These are phyloP conservation scores for Athrips mouffetella DNA, from an alignment of 2,888 invertebrate genomes.

Conservation along the genomic window DNA sequence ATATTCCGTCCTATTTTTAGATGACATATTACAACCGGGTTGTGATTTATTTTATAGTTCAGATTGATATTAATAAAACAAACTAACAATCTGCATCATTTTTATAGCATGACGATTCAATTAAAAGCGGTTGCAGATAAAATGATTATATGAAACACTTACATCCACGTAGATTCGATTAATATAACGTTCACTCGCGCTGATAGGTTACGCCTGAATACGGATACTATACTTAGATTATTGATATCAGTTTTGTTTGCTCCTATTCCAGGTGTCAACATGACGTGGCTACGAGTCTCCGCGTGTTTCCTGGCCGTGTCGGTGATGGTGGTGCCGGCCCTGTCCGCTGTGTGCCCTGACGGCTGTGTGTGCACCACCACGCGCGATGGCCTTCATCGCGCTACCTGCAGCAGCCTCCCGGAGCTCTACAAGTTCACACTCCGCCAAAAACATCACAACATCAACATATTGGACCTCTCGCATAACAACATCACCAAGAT, in stretches of 20 bases:
- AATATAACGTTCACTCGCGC: slow-evolving; percentile 29
- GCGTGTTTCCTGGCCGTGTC: slow-evolving; percentile 51
- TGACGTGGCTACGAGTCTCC: slow-evolving; percentile 51
- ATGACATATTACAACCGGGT: slow-evolving; percentile 42
- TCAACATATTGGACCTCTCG: slow-evolving; percentile 80
- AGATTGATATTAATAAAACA: slow-evolving; percentile 12
- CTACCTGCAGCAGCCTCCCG: slow-evolving; percentile 82
- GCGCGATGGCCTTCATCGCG: slow-evolving; percentile 83
- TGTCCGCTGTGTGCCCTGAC: slow-evolving; percentile 70
- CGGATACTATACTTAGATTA: too few relatives aligned
- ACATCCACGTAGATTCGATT: slow-evolving; percentile 34
- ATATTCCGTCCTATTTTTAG: slow-evolving; percentile 54
- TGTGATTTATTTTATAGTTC: slow-evolving; percentile 47
- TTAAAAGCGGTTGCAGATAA: slow-evolving; percentile 34
- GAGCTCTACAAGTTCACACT: slow-evolving; percentile 84
- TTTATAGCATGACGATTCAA: not conserved
- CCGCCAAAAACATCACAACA: slow-evolving; percentile 71
- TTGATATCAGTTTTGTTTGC: slow-evolving; percentile 20
- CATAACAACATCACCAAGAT: slow-evolving; percentile 79
- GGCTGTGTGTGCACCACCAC: slow-evolving; percentile 78
- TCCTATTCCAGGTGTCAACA: slow-evolving; percentile 63
- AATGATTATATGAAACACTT: slow-evolving; percentile 44
- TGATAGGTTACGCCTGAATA: too few relatives aligned
- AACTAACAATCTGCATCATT: not conserved
- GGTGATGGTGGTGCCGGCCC: slow-evolving; percentile 45